phyloP scores from a whole-genome alignment of 2,888 invertebrate genomes.

The Julus scanicus region DNA sequence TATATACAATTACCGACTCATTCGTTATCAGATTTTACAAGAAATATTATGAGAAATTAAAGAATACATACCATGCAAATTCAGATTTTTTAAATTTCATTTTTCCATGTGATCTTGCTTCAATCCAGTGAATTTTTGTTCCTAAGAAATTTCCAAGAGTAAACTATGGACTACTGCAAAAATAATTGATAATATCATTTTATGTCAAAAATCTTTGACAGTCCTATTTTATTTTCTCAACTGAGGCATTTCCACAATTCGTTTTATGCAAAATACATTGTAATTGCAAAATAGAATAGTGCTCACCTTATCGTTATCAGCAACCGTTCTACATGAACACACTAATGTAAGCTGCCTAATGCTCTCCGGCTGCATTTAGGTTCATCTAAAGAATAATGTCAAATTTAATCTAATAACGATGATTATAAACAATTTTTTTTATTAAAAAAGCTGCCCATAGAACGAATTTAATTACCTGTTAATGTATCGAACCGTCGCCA shows the following conservation, averaged over 20 bases:
- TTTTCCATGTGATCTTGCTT: too few species aligned
- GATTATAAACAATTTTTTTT: constrained; percentile 25
- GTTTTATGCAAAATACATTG: not conserved
- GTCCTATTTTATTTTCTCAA: constrained; percentile 18
- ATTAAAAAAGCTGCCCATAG: constrained; percentile 40
- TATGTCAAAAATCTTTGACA: not conserved
- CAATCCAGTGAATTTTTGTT: not conserved
- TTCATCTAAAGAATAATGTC: not conserved
- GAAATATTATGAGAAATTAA: too few species aligned
- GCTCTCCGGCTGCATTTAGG: not conserved
- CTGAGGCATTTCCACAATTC: constrained; percentile 12
- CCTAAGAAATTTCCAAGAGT: not conserved
- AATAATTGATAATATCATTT: too few species aligned
- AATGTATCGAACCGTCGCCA: not conserved
- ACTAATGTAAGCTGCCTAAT: not conserved
- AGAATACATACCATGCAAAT: too few species aligned
- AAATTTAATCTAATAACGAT: constrained; percentile 13
- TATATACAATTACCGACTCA: too few species aligned
- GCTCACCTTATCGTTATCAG: constrained; percentile 4
- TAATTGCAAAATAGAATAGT: constrained; percentile 1
- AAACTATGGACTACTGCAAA: too few species aligned
- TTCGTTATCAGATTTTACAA: too few species aligned
- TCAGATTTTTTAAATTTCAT: too few species aligned
- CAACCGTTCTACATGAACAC: not conserved
- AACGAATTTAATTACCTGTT: constrained; percentile 16